Percentiles rank a stretch among this genome's conserved stretches.
Conservation (phyloP, 2,113 vertebrate species). For the Xyrauchen texanus region DNA sequence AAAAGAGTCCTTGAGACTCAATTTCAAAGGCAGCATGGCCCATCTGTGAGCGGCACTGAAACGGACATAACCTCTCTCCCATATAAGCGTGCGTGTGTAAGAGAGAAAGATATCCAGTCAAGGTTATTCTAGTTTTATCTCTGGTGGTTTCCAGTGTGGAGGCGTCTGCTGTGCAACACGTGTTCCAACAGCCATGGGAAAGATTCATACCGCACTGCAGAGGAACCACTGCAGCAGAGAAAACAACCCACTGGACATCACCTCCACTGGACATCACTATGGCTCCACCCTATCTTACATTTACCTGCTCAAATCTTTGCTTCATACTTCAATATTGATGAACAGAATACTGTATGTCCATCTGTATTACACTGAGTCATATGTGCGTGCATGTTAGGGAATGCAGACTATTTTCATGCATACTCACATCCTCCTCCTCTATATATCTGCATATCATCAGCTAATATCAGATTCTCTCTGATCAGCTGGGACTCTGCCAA, state of each 20-base stretch:
- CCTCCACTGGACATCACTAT: no score
- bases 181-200: background rate
- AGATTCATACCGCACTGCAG: conserved; percentile 8
- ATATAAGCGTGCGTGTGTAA: conserved; percentile 27
- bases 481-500: background rate
- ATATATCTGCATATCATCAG: background rate
- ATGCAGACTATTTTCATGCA: no score
- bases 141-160: background rate
- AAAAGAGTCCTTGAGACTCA: conserved; percentile 44
- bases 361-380: no score
- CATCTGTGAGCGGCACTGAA: conserved; percentile 33
- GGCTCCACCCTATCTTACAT: no score
- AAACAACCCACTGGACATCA: background rate
- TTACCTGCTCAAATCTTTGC: no score
- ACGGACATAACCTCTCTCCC: conserved; percentile 41
- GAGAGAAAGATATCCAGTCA: background rate
- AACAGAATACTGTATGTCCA: no score
- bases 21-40: conserved; percentile 43
- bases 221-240: background rate
- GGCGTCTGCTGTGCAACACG: background rate
- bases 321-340: no score
- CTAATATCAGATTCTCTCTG: background rate
- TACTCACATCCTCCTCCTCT: no score
- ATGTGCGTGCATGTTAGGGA: no score
- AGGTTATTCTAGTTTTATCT: conserved; percentile 19